A percentile compares a stretch with the other conserved stretches of the same genome.
These are phyloP conservation scores for Electrona antarctica DNA, from an alignment of 2,113 vertebrate genomes.

Conservation along the genomic window DNA sequence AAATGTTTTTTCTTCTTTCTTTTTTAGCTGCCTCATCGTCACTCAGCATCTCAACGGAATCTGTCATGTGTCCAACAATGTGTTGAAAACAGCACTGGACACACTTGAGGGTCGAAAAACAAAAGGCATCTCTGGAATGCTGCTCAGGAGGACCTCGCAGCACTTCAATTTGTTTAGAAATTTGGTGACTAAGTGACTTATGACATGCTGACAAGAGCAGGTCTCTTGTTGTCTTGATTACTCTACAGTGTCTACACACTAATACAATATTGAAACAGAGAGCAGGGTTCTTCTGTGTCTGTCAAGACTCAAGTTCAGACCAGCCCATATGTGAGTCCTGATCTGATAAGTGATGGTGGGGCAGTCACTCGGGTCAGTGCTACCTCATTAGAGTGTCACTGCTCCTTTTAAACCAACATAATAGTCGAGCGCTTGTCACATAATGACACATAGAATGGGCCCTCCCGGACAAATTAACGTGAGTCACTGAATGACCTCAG, in stretches of 20 bases:
- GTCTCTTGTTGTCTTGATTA: constrained; percentile 38
- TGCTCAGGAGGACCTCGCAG: constrained; percentile 33
- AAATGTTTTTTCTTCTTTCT: too few species aligned
- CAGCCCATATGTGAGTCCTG: constrained; percentile 45
- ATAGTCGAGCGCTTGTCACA: constrained; percentile 35
- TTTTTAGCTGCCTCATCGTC: constrained; percentile 9
- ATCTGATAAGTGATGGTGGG: constrained; percentile 44
- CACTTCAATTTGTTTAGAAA: constrained; percentile 64
- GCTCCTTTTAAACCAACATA: constrained; percentile 36
- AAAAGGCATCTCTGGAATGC: constrained; percentile 59
- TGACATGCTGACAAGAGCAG: constrained; percentile 53
- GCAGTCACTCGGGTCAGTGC: constrained; percentile 41
- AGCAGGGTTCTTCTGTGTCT: constrained; percentile 38
- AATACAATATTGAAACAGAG: constrained; percentile 59
- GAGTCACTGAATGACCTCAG: constrained; percentile 42
- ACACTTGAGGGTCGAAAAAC: constrained; percentile 28
- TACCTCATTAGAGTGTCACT: constrained; percentile 51
- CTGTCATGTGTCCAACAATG: constrained; percentile 5
- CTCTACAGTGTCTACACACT: constrained; percentile 10
- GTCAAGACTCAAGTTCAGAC: constrained; percentile 40
- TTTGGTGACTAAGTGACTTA: constrained; percentile 63
- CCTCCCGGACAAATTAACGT: constrained; percentile 39
- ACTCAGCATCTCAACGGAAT: constrained; percentile 41
- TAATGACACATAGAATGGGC: constrained; percentile 39
- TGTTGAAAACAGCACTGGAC: constrained; percentile 21